These are phyloP conservation scores for Cataglyphis altisquamis DNA, from an alignment of 2,888 invertebrate species.

Conservation along the genomic window DNA sequence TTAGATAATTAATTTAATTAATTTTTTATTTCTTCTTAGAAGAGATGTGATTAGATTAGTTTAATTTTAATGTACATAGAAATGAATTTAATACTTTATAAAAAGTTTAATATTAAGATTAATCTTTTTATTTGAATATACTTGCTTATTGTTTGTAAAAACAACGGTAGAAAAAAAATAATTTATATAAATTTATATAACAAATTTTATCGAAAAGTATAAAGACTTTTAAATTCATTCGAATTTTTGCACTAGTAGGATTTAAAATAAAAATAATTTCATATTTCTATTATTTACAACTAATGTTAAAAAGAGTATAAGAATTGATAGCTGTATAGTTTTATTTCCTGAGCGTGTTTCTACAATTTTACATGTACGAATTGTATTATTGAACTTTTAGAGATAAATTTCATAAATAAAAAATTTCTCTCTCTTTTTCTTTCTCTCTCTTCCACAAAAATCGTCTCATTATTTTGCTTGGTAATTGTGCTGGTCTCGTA, in stretches of 20 bases:
- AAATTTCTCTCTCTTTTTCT: not conserved
- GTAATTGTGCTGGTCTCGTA: not conserved
- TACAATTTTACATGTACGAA: not conserved
- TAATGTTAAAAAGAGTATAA: not conserved
- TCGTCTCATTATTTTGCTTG: not conserved
- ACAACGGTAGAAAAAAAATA: not conserved
- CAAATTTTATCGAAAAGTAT: not conserved
- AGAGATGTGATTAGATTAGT: not conserved
- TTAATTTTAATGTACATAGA: not conserved
- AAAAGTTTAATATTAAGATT: not conserved
- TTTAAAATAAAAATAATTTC: not conserved
- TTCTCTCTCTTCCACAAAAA: too few relatives aligned
- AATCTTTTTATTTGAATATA: not conserved
- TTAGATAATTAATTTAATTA: not conserved
- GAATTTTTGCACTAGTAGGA: not conserved
- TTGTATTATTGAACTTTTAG: not conserved
- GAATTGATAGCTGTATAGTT: not conserved
- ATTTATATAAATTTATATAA: too few relatives aligned
- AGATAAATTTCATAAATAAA: not conserved
- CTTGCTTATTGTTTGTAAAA: not conserved
- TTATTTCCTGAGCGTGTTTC: not conserved
- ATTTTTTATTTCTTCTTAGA: not conserved
- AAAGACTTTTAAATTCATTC: not conserved
- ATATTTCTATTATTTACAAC: conserved; percentile 1
- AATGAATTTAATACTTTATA: not conserved